Evolutionary conservation across 2,888 invertebrate species (phyloP), one percentile per base, ranked within the genome.

Genomic region (Elmis aenea): DNA sequence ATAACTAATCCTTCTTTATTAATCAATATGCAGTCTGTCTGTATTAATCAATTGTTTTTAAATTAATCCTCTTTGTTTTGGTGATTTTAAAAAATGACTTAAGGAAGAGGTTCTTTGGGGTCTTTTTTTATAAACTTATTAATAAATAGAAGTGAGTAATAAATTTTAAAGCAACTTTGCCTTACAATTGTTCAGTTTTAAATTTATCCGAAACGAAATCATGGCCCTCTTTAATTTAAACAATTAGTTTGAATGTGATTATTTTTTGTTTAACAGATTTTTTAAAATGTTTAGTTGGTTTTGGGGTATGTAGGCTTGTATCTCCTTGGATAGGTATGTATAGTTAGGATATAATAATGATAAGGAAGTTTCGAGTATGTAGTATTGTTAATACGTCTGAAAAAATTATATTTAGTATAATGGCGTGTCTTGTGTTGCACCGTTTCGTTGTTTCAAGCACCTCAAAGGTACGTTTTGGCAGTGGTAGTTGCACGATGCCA

Each of bases 361-460:
- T 18, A 18, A 8, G 18, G 18, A 18, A 5, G 8, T 6, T 8
- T 6, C 13, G 27, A 25, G 27, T 30, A 35, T 25, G 30, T 35
- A 35, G 30, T 35, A 35, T 40, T 40, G 40, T 40, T 40, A 40
- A 40, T 35, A 34, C 32, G 23, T 40, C 30, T 26, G 16, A 30
- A 28, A 21, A 26, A 29, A 31, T 31, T 41, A 36, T 35, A 35
- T 38, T 36, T 38, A 42, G 42, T 32, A 42, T 42, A 42, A 30
- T 45, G 44, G 51, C 54, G 54, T 58, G 59, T 59, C 50, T 57
- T 60, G 52, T 54, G 54, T 54, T 50, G 59, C 59, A 59, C 59
- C 50, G 50, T 50, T 45, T 42, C 46, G 45, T 50, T 43, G 45
- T 55, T 54, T 28, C 42, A 46, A 50, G 52, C 55, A 55, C 55